phyloP scores from a whole-genome alignment of 2,113 vertebrate species.

The Xyrauchen texanus region DNA sequence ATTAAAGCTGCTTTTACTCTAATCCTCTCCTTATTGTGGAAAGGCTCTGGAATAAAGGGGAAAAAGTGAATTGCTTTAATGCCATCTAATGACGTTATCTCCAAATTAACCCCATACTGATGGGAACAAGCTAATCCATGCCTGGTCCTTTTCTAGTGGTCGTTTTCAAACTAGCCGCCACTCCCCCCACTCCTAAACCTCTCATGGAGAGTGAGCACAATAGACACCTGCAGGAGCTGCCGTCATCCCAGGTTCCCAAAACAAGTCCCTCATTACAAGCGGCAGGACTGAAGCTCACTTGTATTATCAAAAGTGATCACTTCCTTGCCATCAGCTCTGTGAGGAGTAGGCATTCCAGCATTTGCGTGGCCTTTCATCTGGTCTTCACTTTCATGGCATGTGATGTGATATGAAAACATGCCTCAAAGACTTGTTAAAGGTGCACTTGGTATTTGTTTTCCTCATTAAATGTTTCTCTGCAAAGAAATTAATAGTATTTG shows the following conservation, averaged over 20 bases:
- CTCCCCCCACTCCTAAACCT: conserved; percentile 64
- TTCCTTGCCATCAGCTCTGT: conserved; percentile 59
- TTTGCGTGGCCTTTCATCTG: conserved; percentile 38
- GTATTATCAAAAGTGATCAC: conserved; percentile 71
- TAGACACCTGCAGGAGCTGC: conserved; percentile 63
- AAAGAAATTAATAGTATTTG: too few species aligned
- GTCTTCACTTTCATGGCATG: conserved; percentile 39
- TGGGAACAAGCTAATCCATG: conserved; percentile 80
- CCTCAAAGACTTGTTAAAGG: not conserved
- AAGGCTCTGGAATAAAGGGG: conserved; percentile 59
- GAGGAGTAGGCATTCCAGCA: conserved; percentile 34
- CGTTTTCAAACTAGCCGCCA: conserved; percentile 59
- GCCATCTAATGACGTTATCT: conserved; percentile 77
- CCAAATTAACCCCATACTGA: conserved; percentile 76
- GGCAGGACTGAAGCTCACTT: conserved; percentile 47
- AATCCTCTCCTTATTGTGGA: conserved; percentile 63
- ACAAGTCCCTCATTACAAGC: conserved; percentile 68
- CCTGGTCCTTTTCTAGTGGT: conserved; percentile 67
- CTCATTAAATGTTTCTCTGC: too few species aligned
- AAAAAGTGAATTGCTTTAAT: conserved; percentile 69
- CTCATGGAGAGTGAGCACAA: conserved; percentile 69
- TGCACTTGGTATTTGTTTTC: too few species aligned
- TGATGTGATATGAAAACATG: conserved; percentile 43
- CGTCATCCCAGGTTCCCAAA: conserved; percentile 59
- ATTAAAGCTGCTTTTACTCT: conserved; percentile 66